Evolutionary conservation across 2,888 invertebrate genomes (phyloP).

Genomic region (Smittia sp.): DNA sequence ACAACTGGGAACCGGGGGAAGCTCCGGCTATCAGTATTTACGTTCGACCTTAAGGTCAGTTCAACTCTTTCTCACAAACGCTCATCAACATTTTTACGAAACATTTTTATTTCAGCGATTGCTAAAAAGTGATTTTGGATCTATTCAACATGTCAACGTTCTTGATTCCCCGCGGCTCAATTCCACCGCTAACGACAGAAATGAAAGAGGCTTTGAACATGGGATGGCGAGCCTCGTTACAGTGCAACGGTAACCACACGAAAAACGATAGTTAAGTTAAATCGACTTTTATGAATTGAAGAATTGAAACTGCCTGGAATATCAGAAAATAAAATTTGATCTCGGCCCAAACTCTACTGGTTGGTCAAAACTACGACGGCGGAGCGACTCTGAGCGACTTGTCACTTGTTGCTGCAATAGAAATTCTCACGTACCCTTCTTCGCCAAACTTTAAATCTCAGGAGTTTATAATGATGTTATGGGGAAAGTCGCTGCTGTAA

Average conservation of each 20-base stretch:
- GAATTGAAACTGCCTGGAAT: neutral
- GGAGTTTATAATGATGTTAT: slow-evolving; percentile 80
- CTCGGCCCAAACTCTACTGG: too few relatives aligned
- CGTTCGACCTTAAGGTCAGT: slow-evolving; percentile 88
- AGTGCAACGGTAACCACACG: too few relatives aligned
- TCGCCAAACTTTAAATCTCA: slow-evolving; percentile 79
- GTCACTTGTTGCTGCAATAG: slow-evolving; percentile 76
- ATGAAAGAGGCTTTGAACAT: slow-evolving; percentile 63
- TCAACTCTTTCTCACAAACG: neutral
- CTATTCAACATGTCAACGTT: slow-evolving; percentile 96
- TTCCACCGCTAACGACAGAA: slow-evolving; percentile 79
- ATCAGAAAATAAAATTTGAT: neutral
- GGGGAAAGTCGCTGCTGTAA: slow-evolving; percentile 60
- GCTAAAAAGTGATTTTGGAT: slow-evolving; percentile 97
- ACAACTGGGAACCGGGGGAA: slow-evolving; percentile 94
- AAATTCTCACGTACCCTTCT: slow-evolving; percentile 72
- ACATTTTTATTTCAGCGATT: slow-evolving; percentile 67
- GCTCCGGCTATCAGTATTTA: slow-evolving; percentile 96
- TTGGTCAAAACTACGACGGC: too few relatives aligned
- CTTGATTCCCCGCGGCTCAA: slow-evolving; percentile 84
- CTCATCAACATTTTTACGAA: too few relatives aligned
- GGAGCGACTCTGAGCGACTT: slow-evolving; percentile 71
- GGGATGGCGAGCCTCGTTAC: neutral
- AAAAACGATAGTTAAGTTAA: neutral
- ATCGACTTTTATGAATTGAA: too few relatives aligned